Percentiles rank a stretch among this genome's conserved stretches.
These are phyloP conservation scores for Luidia sarsii DNA, from an alignment of 53 echinoderm and acorn worm genomes.

Conservation along the genomic window DNA sequence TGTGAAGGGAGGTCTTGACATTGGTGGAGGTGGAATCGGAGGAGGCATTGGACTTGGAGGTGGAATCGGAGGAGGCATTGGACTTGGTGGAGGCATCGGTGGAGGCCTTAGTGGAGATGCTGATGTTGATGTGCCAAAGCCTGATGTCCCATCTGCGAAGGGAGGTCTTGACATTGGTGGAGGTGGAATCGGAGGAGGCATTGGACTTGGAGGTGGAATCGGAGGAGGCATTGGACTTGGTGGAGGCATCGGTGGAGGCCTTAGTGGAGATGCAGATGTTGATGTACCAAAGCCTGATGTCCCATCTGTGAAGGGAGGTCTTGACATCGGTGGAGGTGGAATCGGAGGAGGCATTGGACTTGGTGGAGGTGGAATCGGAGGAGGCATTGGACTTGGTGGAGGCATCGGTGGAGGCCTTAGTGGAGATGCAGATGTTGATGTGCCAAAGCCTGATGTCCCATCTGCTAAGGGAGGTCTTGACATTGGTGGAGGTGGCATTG, in stretches of 20 bases:
- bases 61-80: conserved; percentile 48
- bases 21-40: too few relatives aligned
- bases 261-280: conserved; percentile 29
- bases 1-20: too few relatives aligned
- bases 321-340: conserved; percentile 45
- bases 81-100: conserved; percentile 36
- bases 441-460: conserved; percentile 27
- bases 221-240: background rate
- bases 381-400: conserved; percentile 55
- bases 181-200: conserved; percentile 17
- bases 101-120: background rate
- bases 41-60: background rate
- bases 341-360: conserved; percentile 41
- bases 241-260: conserved; percentile 13
- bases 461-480: conserved; percentile 3
- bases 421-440: conserved; percentile 41
- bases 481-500: conserved; percentile 28
- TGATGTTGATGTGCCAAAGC: background rate
- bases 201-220: background rate
- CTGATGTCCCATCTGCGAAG: background rate
- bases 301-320: conserved; percentile 57
- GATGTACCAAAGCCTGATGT: too few relatives aligned
- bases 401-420: conserved; percentile 8
- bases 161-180: conserved; percentile 24
- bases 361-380: conserved; percentile 27